Evolutionary conservation across 2,797 vertebrate species (phyloP), one percentile per base, ranked within the genome.

Genomic region (Epinephelus coioides): DNA sequence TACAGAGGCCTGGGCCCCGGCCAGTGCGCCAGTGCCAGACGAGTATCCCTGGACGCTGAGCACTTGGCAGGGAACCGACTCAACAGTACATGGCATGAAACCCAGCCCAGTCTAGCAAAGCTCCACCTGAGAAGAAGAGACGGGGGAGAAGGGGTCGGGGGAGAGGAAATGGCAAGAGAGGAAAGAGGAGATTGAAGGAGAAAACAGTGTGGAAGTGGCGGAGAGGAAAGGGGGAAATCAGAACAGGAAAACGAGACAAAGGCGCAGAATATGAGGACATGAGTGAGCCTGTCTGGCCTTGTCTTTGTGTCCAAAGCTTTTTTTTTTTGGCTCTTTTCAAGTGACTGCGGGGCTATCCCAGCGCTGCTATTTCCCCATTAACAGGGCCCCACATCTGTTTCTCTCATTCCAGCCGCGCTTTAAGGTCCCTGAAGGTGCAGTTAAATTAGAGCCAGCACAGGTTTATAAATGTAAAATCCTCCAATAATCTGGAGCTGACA

Each of bases 391-490:
- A 94, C 94, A 95, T 95, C 94, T 95, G 95, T 93, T 95, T 94
- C 91, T 92, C 88, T 89, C 93, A 92, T 94, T 92, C 91, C 88
- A 80, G 78, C 65, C 44, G 25, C 49, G 65, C 83, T 94, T 93
- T 94, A 93, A 94, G 80, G 89, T 95, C 93, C 94, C 94, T 93
- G 79, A 94, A 94, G 92, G 94, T 94, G 89, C 87, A 86, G 93
- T 94, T 95, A 94, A 95, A 95, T 95, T 94, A 95, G 93, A 95
- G 89, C 88, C 91, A 90, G 92, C 76, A 81, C 89, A 91, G 93
- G 92, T 95, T 94, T 94, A 93, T 94, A 91, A 94, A 96, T 94
- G 94, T 95, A 94, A 95, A 95, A 94, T 89, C 89, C 88, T 87
- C 85, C 93, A 93, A 94, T 95, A 95, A 96, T 95, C 92, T 92